Conservation (phyloP, 2,888 invertebrate species). For the Apodemia duryi region DNA sequence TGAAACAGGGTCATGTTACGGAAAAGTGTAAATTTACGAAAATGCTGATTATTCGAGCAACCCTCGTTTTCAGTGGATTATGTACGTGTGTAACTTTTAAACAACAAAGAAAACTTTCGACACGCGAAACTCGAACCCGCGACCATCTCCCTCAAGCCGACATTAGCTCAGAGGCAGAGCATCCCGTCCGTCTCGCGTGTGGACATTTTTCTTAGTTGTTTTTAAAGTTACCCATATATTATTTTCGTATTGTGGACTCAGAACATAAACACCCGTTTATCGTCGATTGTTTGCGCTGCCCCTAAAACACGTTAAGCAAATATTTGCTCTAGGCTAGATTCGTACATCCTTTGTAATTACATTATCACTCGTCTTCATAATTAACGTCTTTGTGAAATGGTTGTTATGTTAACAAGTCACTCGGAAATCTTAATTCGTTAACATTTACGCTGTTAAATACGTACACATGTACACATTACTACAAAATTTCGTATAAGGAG, state of each 20-base stretch:
- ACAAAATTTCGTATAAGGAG: too few relatives aligned
- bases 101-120: too few relatives aligned
- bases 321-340: not conserved
- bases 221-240: too few relatives aligned
- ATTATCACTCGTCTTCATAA: not conserved
- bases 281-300: not conserved
- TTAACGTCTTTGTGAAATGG: not conserved
- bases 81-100: too few relatives aligned
- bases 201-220: not conserved
- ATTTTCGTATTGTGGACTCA: not conserved
- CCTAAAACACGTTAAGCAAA: not conserved
- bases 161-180: too few relatives aligned
- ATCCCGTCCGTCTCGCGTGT: too few relatives aligned
- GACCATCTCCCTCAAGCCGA: too few relatives aligned
- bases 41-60: too few relatives aligned
- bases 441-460: not conserved
- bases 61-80: too few relatives aligned
- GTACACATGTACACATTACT: not conserved
- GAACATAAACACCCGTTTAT: not conserved
- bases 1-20: too few relatives aligned
- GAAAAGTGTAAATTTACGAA: too few relatives aligned
- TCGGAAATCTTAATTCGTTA: not conserved
- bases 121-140: too few relatives aligned
- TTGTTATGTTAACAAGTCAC: not conserved
- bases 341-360: not conserved